phyloP scores from a whole-genome alignment of 2,888 invertebrate genomes.

The Pimpla rufipes region DNA sequence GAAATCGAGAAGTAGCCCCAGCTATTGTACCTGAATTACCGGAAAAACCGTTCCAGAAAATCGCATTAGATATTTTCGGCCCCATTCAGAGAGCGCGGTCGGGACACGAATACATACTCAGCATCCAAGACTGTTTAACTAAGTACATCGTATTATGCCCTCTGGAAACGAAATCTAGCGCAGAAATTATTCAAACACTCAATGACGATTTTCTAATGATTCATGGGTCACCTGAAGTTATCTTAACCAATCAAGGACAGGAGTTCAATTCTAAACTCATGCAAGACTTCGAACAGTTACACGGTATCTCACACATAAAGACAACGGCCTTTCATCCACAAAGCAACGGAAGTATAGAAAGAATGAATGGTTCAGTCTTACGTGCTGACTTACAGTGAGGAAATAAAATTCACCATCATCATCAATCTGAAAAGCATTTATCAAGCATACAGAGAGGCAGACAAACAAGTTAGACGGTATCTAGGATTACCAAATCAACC shows the following conservation, averaged over 20 bases:
- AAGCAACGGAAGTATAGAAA: constrained; percentile 29
- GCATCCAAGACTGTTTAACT: constrained; percentile 35
- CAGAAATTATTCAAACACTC: constrained; percentile 55
- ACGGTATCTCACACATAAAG: constrained; percentile 7
- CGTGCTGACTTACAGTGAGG: no score
- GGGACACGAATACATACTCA: constrained; percentile 60
- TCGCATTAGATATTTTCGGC: constrained; percentile 41
- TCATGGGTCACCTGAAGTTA: background rate
- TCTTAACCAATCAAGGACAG: constrained; percentile 14
- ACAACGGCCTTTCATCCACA: constrained; percentile 27
- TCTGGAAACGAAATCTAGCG: constrained; percentile 67
- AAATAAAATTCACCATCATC: no score
- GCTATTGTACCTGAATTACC: constrained; percentile 41
- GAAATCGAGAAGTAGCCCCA: constrained; percentile 27
- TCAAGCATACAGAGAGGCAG: no score
- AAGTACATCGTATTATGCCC: constrained; percentile 70
- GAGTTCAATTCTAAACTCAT: background rate
- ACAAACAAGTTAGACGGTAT: no score
- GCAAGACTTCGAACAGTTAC: background rate
- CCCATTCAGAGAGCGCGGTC: constrained; percentile 47
- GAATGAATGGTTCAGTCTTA: background rate
- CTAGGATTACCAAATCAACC: no score
- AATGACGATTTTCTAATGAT: background rate
- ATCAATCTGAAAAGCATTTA: no score
- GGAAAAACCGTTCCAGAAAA: constrained; percentile 42